Evolutionary conservation across 2,113 vertebrate species (phyloP).

Genomic region (Erythrolamprus reginae): DNA sequence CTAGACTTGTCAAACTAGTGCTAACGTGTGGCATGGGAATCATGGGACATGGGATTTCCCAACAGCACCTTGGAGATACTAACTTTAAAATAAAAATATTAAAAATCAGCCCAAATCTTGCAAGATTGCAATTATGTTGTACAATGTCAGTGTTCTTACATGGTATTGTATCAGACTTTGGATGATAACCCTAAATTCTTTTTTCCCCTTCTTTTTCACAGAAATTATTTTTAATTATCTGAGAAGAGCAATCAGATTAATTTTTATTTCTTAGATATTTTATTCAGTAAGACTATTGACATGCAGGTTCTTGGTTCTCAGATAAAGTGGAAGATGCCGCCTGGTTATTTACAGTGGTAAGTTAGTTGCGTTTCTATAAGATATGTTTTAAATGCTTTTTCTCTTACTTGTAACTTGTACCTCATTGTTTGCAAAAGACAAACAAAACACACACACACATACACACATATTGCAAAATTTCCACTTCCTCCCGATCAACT

Average conservation of each 20-base stretch:
- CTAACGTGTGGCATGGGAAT: neutral
- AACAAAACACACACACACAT: too few relatives aligned
- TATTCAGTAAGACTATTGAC: neutral
- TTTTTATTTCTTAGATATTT: neutral
- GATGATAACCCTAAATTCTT: neutral
- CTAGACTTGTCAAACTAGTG: neutral
- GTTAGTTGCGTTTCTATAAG: neutral
- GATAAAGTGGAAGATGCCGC: neutral
- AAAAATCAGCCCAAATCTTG: neutral
- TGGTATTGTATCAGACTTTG: neutral
- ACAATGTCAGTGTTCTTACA: neutral
- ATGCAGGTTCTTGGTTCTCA: neutral
- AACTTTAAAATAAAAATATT: neutral
- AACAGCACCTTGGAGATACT: neutral
- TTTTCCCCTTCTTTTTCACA: too few relatives aligned
- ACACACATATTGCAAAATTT: too few relatives aligned
- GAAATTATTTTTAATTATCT: neutral
- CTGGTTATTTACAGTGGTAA: neutral
- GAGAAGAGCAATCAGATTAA: neutral
- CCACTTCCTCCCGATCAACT: too few relatives aligned
- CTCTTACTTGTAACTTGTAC: neutral
- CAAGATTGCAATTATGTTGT: neutral
- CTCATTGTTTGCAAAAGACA: too few relatives aligned
- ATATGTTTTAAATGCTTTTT: neutral
- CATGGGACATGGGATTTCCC: neutral